Evolutionary conservation across 2,888 invertebrate genomes (phyloP).

Genomic region (Melinopterus prodromus): DNA sequence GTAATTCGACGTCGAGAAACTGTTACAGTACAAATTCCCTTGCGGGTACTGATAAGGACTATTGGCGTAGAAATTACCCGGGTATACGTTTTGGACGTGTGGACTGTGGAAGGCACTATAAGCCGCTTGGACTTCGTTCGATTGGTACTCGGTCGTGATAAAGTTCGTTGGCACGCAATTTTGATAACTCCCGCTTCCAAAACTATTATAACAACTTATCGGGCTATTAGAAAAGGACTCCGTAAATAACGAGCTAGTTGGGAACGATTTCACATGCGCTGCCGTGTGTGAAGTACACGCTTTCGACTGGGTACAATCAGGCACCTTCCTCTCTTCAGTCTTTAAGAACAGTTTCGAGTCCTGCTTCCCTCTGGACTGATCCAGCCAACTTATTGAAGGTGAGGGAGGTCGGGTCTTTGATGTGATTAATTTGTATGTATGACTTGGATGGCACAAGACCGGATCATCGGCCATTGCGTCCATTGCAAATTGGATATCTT

Average conservation of each 20-base stretch:
- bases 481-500: slow-evolving; percentile 27
- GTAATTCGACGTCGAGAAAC: slow-evolving; percentile 30
- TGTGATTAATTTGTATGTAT: slow-evolving; percentile 25
- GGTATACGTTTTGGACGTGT: slow-evolving; percentile 27
- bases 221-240: slow-evolving; percentile 30
- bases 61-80: slow-evolving; percentile 28
- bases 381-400: slow-evolving; percentile 30
- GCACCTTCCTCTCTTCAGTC: slow-evolving; percentile 28
- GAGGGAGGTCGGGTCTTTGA: slow-evolving; percentile 29
- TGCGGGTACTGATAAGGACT: slow-evolving; percentile 28
- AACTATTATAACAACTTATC: slow-evolving; percentile 31
- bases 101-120: slow-evolving; percentile 29
- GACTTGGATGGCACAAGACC: slow-evolving; percentile 6
- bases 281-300: slow-evolving; percentile 22
- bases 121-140: slow-evolving; percentile 31
- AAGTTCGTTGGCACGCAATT: slow-evolving; percentile 29
- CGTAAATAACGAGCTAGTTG: slow-evolving; percentile 18
- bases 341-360: slow-evolving; percentile 30
- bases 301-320: slow-evolving; percentile 27
- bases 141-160: slow-evolving; percentile 30
- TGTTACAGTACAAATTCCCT: slow-evolving; percentile 33
- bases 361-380: slow-evolving; percentile 28
- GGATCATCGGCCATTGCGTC: slow-evolving; percentile 7
- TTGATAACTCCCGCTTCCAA: slow-evolving; percentile 26
- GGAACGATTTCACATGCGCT: slow-evolving; percentile 23